These are phyloP conservation scores for Seira ritae DNA, from an alignment of 2,888 invertebrate genomes.

Conservation along the genomic window DNA sequence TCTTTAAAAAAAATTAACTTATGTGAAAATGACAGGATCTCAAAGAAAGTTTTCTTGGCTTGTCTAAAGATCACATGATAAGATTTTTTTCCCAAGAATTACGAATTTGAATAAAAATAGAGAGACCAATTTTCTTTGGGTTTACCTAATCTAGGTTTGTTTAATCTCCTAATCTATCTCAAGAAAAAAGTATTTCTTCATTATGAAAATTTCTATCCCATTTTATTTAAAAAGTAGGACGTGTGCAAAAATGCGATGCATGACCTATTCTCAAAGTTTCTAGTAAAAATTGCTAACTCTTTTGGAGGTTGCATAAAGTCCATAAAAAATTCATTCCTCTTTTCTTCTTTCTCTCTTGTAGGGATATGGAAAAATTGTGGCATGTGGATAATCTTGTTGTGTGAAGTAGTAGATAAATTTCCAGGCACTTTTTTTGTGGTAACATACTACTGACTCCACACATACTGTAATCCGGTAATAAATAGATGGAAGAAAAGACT, in stretches of 20 bases:
- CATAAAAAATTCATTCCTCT: background rate
- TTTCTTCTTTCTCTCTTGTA: background rate
- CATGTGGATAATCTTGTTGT: slow-evolving; percentile 61
- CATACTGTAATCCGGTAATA: slow-evolving; percentile 55
- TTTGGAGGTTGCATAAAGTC: too few relatives aligned
- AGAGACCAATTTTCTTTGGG: too few relatives aligned
- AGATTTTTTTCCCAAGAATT: too few relatives aligned
- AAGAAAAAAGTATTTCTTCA: too few relatives aligned
- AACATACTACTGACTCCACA: slow-evolving; percentile 56
- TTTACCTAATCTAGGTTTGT: too few relatives aligned
- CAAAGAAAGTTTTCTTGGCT: background rate
- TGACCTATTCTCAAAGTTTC: too few relatives aligned
- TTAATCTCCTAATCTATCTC: too few relatives aligned
- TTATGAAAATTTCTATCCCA: too few relatives aligned
- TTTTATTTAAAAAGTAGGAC: too few relatives aligned
- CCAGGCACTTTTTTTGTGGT: slow-evolving; percentile 59
- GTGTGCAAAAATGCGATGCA: too few relatives aligned
- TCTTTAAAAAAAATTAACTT: background rate
- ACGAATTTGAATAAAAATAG: too few relatives aligned
- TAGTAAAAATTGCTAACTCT: too few relatives aligned
- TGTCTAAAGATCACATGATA: background rate
- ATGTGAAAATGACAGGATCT: background rate
- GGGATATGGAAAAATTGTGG: slow-evolving; percentile 37
- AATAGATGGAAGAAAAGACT: slow-evolving; percentile 58
- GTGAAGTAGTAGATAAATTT: slow-evolving; percentile 61